Conservation (phyloP, 1,140 invertebrate species). For the Campoletis sonorensis region DNA sequence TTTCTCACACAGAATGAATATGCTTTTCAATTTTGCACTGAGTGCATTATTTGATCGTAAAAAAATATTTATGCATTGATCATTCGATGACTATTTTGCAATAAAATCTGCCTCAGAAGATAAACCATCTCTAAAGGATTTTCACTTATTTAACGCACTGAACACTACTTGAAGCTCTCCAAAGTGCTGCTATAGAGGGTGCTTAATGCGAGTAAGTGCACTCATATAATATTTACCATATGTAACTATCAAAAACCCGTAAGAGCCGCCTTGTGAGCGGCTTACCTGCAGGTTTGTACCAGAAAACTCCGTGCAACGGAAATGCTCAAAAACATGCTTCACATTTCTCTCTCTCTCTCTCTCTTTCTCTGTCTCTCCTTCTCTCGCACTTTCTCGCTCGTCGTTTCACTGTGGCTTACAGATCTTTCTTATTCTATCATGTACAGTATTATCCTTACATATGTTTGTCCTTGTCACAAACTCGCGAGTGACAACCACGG, state of each 20-base stretch:
- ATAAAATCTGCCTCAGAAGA: not conserved
- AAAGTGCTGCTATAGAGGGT: not conserved
- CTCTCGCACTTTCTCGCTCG: not conserved
- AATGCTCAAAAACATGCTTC: constrained; percentile 30
- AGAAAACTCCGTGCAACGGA: constrained; percentile 3
- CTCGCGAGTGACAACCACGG: constrained; percentile 3
- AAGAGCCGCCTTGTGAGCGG: not conserved
- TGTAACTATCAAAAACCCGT: constrained; percentile 22
- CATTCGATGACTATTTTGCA: not conserved
- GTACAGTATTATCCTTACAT: constrained; percentile 20
- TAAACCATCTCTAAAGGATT: not conserved
- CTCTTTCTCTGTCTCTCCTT: not conserved
- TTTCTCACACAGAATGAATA: no score
- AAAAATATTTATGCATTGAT: not conserved
- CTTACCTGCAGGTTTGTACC: constrained; percentile 15
- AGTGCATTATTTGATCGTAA: no score
- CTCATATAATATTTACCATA: not conserved
- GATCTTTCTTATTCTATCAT: constrained; percentile 13
- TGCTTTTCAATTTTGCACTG: no score
- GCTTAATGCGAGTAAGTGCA: constrained; percentile 20
- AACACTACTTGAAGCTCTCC: not conserved
- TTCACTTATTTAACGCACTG: not conserved
- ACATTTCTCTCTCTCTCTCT: constrained; percentile 26
- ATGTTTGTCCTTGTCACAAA: constrained; percentile 11
- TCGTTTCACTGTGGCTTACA: not conserved